Percentiles rank a stretch among this genome's conserved stretches.
These are phyloP conservation scores for Vombatus ursinus DNA, from an alignment of 2,113 vertebrate species.

Conservation along the genomic window DNA sequence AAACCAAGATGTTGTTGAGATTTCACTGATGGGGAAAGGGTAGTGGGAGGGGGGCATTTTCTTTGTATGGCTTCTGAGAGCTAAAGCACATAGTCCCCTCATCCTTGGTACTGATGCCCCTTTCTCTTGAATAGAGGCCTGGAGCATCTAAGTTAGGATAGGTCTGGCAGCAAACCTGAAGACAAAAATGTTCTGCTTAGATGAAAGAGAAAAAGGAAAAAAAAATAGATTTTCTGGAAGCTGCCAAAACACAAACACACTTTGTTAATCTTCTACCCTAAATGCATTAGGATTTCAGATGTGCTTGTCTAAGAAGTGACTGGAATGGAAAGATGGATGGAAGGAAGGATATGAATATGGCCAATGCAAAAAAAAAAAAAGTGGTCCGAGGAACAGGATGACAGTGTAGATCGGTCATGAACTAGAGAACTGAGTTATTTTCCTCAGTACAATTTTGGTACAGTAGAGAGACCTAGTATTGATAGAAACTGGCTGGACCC, in stretches of 20 bases:
- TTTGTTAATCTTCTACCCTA: constrained; percentile 32
- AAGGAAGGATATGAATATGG: not conserved
- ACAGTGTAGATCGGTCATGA: not conserved
- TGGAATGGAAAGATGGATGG: not conserved
- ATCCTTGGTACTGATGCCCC: not conserved
- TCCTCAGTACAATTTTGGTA: not conserved
- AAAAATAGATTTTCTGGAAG: not conserved
- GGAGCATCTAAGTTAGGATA: not conserved
- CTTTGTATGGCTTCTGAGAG: not conserved
- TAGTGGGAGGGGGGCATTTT: not conserved
- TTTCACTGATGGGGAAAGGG: not conserved
- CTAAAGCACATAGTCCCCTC: not conserved
- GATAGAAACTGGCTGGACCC: not conserved
- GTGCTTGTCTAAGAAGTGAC: not conserved
- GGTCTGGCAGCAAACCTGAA: not conserved
- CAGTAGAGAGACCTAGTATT: not conserved
- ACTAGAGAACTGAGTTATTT: not conserved
- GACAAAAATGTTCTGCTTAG: not conserved
- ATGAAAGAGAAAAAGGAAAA: constrained; percentile 5
- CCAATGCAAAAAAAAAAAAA: not conserved
- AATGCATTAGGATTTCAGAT: not conserved
- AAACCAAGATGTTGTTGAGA: not conserved
- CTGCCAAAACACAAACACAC: constrained; percentile 31
- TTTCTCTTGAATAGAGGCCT: not conserved
- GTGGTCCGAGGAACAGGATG: not conserved